These are phyloP conservation scores for Paracyclopina nana DNA, from an alignment of 1,140 invertebrate species.

Conservation along the genomic window DNA sequence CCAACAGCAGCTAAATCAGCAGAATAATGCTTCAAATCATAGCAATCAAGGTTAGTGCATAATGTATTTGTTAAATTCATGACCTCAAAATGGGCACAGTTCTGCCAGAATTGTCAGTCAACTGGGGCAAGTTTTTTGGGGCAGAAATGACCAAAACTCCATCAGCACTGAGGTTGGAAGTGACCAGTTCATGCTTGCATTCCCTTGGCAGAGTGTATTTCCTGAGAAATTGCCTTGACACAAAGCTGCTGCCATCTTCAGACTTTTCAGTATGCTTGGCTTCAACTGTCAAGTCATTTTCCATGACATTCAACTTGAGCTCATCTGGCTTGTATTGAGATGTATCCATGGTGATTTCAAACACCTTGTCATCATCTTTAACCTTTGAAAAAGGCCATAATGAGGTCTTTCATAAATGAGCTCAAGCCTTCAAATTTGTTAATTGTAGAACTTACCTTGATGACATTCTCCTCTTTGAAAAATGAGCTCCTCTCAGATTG, in stretches of 20 bases:
- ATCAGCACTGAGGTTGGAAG: conserved; percentile 15
- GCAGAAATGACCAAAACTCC: conserved; percentile 16
- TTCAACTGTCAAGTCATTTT: conserved; percentile 8
- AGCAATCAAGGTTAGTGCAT: no score
- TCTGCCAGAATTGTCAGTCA: no score
- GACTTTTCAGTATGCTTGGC: conserved; percentile 16
- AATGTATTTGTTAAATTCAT: no score
- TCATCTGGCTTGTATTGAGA: conserved; percentile 16
- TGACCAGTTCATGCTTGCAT: conserved; percentile 12
- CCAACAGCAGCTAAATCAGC: no score
- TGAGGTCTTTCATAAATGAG: not conserved
- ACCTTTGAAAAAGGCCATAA: not conserved
- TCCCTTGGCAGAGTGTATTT: conserved; percentile 16
- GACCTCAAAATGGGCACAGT: no score
- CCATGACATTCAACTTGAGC: conserved; percentile 13
- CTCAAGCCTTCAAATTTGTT: not conserved
- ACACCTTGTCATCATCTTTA: conserved; percentile 14
- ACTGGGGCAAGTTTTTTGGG: not conserved
- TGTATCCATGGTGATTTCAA: conserved; percentile 15
- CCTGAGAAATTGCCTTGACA: conserved; percentile 15
- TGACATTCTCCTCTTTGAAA: not conserved
- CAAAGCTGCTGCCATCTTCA: conserved; percentile 4
- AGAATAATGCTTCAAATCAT: no score
- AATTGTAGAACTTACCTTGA: not conserved
- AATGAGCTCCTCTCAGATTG: not conserved